Evolutionary conservation across 2,797 vertebrate species (phyloP).

Genomic region (Varecia variegata): DNA sequence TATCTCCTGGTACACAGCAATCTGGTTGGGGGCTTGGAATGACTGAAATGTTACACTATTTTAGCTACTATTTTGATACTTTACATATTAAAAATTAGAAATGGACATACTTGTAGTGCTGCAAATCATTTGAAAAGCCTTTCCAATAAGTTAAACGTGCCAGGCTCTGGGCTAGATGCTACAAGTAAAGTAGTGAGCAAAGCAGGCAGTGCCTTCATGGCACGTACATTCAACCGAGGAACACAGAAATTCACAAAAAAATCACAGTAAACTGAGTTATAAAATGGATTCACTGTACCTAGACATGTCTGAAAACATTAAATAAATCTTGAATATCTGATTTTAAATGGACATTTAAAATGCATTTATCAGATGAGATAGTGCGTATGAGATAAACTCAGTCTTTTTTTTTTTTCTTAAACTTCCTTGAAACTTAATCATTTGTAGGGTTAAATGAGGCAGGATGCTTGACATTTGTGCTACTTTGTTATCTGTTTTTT

Average conservation of each 20-base stretch:
- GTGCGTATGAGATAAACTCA: slow-evolving; percentile 18
- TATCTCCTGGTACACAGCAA: not conserved
- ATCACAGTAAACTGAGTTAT: not conserved
- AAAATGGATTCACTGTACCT: not conserved
- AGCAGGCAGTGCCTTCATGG: not conserved
- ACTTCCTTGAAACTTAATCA: slow-evolving; percentile 3
- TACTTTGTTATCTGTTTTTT: slow-evolving; percentile 43
- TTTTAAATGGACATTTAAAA: slow-evolving; percentile 8
- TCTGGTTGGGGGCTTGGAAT: not conserved
- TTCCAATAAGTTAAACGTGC: not conserved
- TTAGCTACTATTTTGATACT: not conserved
- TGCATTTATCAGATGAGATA: not conserved
- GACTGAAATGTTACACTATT: not conserved
- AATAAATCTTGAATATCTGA: slow-evolving; percentile 8
- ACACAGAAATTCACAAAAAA: not conserved
- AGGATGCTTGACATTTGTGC: slow-evolving; percentile 65
- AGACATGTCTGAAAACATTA: not conserved
- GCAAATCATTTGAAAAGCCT: not conserved
- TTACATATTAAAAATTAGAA: not conserved
- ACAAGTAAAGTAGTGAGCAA: not conserved
- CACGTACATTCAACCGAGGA: not conserved
- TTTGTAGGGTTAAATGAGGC: slow-evolving; percentile 41
- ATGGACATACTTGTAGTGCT: not conserved
- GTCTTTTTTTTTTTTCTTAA: not conserved
- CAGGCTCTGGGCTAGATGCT: not conserved